Conservation (phyloP, 2,113 vertebrate species). For the Bungarus multicinctus region DNA sequence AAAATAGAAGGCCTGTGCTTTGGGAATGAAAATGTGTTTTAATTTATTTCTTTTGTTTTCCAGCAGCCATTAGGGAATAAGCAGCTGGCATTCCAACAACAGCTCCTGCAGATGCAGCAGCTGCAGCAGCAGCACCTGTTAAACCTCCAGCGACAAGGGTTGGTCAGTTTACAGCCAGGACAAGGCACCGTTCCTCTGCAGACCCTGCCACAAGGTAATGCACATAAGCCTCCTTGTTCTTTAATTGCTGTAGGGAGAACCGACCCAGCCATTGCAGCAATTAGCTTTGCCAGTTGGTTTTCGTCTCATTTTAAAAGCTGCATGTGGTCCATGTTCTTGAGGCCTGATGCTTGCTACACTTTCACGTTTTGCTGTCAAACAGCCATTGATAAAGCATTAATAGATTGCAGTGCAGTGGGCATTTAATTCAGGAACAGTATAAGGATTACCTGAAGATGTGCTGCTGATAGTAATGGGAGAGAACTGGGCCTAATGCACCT, state of each 20-base stretch:
- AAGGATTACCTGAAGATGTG: not conserved
- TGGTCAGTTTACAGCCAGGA: conserved; percentile 88
- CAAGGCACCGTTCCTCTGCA: conserved; percentile 88
- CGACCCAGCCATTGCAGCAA: not conserved
- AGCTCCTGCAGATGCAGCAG: conserved; percentile 99
- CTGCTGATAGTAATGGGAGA: not conserved
- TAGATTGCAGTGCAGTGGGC: not conserved
- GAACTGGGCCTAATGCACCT: fast-evolving
- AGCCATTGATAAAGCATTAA: not conserved
- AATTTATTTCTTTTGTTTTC: conserved; percentile 67
- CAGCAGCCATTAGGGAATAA: conserved; percentile 90
- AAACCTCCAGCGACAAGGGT: conserved; percentile 96
- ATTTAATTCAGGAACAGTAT: not conserved
- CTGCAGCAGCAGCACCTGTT: conserved; percentile 98
- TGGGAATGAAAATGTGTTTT: conserved; percentile 24
- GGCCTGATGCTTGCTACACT: not conserved
- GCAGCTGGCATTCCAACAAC: conserved; percentile 99
- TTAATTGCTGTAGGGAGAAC: not conserved
- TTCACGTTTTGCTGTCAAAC: not conserved
- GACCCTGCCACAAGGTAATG: conserved; percentile 92
- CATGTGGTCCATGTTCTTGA: not conserved
- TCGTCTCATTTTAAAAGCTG: conserved; percentile 16
- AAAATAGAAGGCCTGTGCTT: conserved; percentile 11
- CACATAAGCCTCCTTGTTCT: not conserved
- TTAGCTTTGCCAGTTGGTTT: not conserved